Evolutionary conservation across 2,797 vertebrate genomes (phyloP), one percentile per base, ranked within the genome.

Genomic region (Sternarchorhynchus goeldii): DNA sequence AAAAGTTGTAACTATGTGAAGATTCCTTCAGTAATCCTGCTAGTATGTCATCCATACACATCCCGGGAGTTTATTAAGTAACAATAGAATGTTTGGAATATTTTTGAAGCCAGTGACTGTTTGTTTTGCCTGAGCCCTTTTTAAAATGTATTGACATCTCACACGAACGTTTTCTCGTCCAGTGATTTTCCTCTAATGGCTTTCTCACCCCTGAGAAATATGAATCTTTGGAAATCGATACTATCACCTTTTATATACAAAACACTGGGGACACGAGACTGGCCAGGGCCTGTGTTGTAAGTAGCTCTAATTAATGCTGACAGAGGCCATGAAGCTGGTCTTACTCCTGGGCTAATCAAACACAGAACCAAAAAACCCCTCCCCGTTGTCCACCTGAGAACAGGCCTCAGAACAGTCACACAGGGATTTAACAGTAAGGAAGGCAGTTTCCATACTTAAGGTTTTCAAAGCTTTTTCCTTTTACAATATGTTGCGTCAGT

Each of bases 111-210:
- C 25, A 65, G 50, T 57, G 72, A 32, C 45, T 75, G 73, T 75
- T 57, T 75, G 73, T 75, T 75, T 75, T 70, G 65, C 41, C 72
- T 36, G 20, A 5, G 78, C 50, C 50, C 66, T 12, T 75, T 32
- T 80, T 75, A 75, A 64, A 57, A 69, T 50, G 14, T 75, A 63
- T 75, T 36, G 65, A 75, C 21, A 18, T n/a, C 17, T 25, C 34
- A 32, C 16, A 66, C 64, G 0, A 14, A 16, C 21, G 64, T 36
- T 21, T 66, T 75, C 73, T 75, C 50, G 65, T 70, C 66, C 66
- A 63, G 65, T 64, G 73, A 70, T 64, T 70, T 70, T 65, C 32
- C 73, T 75, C 59, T 80, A 75, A 80, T 80, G 62, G 73, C 66
- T 70, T 70, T 70, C 59, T 58, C 58, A 45, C 32, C 73, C 70